Evolutionary conservation across 1,140 invertebrate genomes (phyloP), one percentile per base, ranked within the genome.

Genomic region (Calycopis cecrops): DNA sequence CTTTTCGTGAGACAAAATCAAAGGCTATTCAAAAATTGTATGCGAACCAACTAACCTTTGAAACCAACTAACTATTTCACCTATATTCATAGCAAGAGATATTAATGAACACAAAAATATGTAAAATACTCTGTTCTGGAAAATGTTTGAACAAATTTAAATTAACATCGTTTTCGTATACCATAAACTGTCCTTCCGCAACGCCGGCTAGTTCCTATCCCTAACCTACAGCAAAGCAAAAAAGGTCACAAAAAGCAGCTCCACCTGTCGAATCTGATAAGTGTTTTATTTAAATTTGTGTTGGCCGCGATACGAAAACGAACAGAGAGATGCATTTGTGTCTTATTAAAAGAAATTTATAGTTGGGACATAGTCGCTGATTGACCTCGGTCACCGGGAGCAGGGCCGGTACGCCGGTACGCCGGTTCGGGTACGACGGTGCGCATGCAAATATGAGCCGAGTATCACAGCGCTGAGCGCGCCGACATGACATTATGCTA

Each of bases 291-390:
- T 85, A 81, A 87, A 87, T 87, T 79, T 84, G 71, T 76, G 80
- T 77, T 62, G 75, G 62, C 76, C 69, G 73, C 69, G 71, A 76
- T 57, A 71, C 73, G 77, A 84, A 85, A 85, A 87, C 72, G 66
- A 85, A 63, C 71, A 83, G 44, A 79, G 77, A 71, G 69, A 66
- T 61, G 70, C 60, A 79, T 82, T 85, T 87, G 84, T 87, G 84
- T 87, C 84, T 87, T 87, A 87, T 87, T 87, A 87, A 87, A 87
- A 81, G 71, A 85, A 85, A 87, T 87, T 87, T 87, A 87, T 87
- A 79, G 81, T 75, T 80, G 60, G 73, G 65, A 69, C 75, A 81
- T 85, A 72, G 73, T 71, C 60, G 61, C 81, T 86, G 81, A 85
- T 86, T 85, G 84, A 87, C 80, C 80, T 79, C 74, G 77, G 72